These are phyloP conservation scores for Tachina lurida DNA, from an alignment of 2,888 invertebrate species.

Conservation along the genomic window DNA sequence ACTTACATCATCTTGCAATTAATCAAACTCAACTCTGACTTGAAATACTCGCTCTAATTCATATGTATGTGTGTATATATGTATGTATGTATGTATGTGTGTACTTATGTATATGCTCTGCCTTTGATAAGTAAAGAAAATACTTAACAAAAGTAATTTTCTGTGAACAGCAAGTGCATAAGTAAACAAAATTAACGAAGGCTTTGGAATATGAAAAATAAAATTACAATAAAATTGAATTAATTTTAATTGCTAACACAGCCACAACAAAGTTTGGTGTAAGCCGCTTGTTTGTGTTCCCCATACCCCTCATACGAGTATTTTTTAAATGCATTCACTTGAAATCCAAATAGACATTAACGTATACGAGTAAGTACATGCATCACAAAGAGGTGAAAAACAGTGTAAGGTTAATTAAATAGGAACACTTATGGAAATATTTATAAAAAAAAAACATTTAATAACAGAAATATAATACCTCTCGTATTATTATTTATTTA, in stretches of 20 bases:
- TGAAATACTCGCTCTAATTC: not conserved
- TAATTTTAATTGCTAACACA: slow-evolving; percentile 62
- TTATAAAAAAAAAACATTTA: not conserved
- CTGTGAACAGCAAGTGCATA: slow-evolving; percentile 38
- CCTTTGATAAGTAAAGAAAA: not conserved
- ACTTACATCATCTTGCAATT: slow-evolving; percentile 3
- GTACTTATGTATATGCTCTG: not conserved
- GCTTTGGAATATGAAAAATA: slow-evolving; percentile 30
- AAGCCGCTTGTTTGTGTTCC: slow-evolving; percentile 19
- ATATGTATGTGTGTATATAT: no score
- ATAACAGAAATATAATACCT: no score
- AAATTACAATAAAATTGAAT: slow-evolving; percentile 67
- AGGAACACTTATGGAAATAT: not conserved
- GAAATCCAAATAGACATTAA: slow-evolving; percentile 42
- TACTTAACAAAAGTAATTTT: slow-evolving; percentile 42
- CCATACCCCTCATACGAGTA: not conserved
- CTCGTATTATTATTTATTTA: not conserved
- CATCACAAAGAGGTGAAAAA: slow-evolving; percentile 33
- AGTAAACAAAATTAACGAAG: slow-evolving; percentile 45
- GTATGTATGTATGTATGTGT: no score
- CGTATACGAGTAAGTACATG: not conserved
- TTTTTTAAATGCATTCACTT: slow-evolving; percentile 14
- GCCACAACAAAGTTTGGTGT: slow-evolving; percentile 56
- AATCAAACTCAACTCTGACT: slow-evolving; percentile 46
- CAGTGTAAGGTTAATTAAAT: slow-evolving; percentile 42